Conservation (phyloP, 2,888 invertebrate genomes). For the Elaeidobius kamerunicus region DNA sequence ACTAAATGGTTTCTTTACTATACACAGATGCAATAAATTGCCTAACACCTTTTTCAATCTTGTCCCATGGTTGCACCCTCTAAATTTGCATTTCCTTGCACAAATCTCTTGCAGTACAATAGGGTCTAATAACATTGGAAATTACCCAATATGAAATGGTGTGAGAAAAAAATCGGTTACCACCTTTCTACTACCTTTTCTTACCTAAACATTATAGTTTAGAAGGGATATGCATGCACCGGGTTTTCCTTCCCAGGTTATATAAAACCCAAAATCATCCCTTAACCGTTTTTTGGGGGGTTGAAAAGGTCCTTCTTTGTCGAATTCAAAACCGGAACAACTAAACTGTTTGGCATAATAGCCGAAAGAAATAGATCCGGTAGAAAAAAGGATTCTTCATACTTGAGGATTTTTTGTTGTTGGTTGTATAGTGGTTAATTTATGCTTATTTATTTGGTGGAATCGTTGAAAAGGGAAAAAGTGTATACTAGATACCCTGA, state of each 20-base stretch:
- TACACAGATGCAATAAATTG: no score
- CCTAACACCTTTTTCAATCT: no score
- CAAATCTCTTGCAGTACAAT: constrained; percentile 1
- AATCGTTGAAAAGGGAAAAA: constrained; percentile 14
- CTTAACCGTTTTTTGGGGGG: constrained; percentile 28
- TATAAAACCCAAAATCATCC: constrained; percentile 27
- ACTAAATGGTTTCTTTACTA: no score
- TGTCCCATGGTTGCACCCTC: neutral
- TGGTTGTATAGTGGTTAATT: constrained; percentile 5
- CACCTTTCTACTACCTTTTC: constrained; percentile 16
- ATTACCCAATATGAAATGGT: constrained; percentile 11
- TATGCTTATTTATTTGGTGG: constrained; percentile 12
- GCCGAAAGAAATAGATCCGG: constrained; percentile 22
- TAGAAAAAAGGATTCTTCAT: constrained; percentile 16
- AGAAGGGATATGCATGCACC: neutral
- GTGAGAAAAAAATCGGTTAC: constrained; percentile 19
- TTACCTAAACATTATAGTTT: constrained; percentile 13
- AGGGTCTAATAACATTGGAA: constrained; percentile 2
- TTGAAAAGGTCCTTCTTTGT: constrained; percentile 20
- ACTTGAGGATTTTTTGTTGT: constrained; percentile 5
- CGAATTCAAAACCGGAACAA: constrained; percentile 28
- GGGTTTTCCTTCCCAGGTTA: constrained; percentile 15
- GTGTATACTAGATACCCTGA: constrained; percentile 3
- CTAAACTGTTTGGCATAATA: constrained; percentile 18
- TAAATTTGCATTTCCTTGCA: constrained; percentile 11